A percentile compares a stretch with the other conserved stretches of the same genome.
phyloP scores from a whole-genome alignment of 2,113 vertebrate genomes.

The Phycodurus eques region DNA sequence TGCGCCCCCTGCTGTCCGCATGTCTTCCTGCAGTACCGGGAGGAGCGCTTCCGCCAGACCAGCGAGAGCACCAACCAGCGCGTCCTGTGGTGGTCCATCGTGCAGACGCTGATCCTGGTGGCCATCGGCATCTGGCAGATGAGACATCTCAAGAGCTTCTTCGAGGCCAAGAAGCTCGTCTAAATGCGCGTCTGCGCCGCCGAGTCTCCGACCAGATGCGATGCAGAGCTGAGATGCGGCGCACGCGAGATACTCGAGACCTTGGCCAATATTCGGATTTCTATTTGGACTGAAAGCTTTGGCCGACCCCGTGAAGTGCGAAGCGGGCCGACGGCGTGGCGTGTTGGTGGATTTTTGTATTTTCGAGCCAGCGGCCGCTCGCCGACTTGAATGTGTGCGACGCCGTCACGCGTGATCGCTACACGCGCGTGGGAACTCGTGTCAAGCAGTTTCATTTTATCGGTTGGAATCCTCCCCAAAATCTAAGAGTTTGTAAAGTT shows the following conservation, averaged over 20 bases:
- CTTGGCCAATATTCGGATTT: background rate
- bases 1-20: slow-evolving; percentile 7
- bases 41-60: slow-evolving; percentile 89
- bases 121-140: slow-evolving; percentile 92
- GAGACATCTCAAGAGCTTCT: slow-evolving; percentile 92
- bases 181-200: slow-evolving; percentile 51
- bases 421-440: background rate
- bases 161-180: slow-evolving; percentile 92
- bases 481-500: background rate
- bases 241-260: background rate
- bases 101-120: slow-evolving; percentile 89
- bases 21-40: slow-evolving; percentile 76
- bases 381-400: too few relatives aligned
- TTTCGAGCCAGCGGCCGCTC: background rate
- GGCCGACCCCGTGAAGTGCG: background rate
- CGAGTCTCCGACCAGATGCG: slow-evolving; percentile 1
- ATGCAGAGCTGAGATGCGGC: background rate
- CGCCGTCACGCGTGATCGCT: background rate
- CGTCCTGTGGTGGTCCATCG: slow-evolving; percentile 92
- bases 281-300: background rate
- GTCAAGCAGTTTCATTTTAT: background rate
- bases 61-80: slow-evolving; percentile 91
- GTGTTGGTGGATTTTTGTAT: background rate
- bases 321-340: background rate
- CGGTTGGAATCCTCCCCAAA: background rate